Conservation (phyloP, 2,888 invertebrate species). For the Drosophila cracens region DNA sequence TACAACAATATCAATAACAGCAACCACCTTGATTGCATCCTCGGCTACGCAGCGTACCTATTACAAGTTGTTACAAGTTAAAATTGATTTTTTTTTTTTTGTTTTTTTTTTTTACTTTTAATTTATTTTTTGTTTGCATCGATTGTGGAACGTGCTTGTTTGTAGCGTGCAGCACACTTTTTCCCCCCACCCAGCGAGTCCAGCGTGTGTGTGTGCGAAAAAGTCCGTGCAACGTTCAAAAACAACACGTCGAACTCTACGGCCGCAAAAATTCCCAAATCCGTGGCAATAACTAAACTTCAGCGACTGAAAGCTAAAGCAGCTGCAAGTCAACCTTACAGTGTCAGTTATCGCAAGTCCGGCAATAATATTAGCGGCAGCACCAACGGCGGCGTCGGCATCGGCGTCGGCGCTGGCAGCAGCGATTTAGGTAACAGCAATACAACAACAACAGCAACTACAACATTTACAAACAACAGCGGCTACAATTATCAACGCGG, state of each 20-base stretch:
- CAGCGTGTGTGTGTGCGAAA: conserved; percentile 52
- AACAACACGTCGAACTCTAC: conserved; percentile 63
- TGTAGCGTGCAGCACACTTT: conserved; percentile 77
- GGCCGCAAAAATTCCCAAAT: conserved; percentile 83
- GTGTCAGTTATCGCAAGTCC: conserved; percentile 71
- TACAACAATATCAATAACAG: conserved; percentile 5
- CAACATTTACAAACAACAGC: conserved; percentile 59
- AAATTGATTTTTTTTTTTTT: conserved; percentile 18
- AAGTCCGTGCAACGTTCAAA: conserved; percentile 65
- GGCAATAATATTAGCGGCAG: conserved; percentile 37
- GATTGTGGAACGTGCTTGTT: conserved; percentile 59
- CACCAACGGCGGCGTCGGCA: conserved; percentile 30
- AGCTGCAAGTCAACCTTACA: conserved; percentile 80
- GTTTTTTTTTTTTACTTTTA: conserved; percentile 14
- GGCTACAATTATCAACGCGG: conserved; percentile 79
- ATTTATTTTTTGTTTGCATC: conserved; percentile 60
- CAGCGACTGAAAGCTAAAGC: conserved; percentile 84
- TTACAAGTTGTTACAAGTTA: conserved; percentile 6
- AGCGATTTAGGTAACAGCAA: conserved; percentile 35
- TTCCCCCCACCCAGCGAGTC: conserved; percentile 54
- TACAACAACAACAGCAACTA: conserved; percentile 1
- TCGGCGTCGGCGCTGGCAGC: conserved; percentile 32
- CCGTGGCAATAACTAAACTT: conserved; percentile 81
- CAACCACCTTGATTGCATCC: not conserved
- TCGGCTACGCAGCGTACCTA: conserved; percentile 33